Evolutionary conservation across 2,797 vertebrate species (phyloP).

Genomic region (Enteromius paludinosus): DNA sequence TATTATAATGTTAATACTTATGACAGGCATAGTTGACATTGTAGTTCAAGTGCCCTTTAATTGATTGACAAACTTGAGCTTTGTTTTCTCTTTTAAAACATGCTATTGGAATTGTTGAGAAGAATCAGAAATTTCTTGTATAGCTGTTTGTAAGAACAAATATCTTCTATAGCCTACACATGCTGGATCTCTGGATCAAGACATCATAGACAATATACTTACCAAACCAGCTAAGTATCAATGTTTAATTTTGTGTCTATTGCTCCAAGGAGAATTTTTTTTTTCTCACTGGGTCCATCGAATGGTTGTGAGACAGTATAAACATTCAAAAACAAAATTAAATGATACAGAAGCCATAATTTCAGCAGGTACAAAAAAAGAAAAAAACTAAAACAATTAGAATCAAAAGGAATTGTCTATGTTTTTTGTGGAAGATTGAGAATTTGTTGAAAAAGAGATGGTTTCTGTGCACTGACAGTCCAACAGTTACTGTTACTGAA

Average conservation of each 20-base stretch:
- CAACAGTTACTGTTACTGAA: slow-evolving; percentile 18
- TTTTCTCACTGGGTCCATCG: background rate
- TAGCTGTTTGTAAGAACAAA: background rate
- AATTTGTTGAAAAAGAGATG: background rate
- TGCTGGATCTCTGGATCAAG: background rate
- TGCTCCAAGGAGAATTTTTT: no score
- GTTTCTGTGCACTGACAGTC: slow-evolving; percentile 18
- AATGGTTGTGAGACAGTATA: background rate
- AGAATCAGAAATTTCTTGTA: background rate
- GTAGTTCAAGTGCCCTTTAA: background rate
- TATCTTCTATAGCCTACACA: background rate
- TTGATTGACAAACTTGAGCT: background rate
- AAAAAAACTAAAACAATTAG: background rate
- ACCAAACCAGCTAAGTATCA: background rate
- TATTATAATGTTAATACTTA: background rate
- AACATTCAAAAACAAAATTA: background rate
- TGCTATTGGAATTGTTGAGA: background rate
- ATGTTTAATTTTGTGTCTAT: background rate
- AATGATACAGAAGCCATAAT: background rate
- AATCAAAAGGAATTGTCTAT: background rate
- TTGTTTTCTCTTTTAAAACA: background rate
- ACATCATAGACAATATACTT: slow-evolving; percentile 1
- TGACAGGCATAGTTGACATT: background rate
- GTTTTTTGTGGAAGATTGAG: background rate
- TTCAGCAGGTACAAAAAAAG: background rate